These are phyloP conservation scores for Lagocephalus sceleratus DNA, from an alignment of 2,797 vertebrate species.

Conservation along the genomic window DNA sequence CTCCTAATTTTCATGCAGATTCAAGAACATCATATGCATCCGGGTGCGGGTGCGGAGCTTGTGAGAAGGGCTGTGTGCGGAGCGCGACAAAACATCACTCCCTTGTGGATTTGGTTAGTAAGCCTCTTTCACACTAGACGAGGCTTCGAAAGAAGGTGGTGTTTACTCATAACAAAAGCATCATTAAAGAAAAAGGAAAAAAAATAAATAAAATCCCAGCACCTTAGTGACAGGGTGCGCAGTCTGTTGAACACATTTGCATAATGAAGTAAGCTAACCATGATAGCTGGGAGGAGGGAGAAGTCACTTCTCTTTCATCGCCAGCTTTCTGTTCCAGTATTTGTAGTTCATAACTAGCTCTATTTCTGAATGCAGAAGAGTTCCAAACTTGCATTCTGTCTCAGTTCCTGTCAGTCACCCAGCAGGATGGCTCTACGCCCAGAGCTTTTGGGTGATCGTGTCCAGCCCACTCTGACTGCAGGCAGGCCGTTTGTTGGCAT, in stretches of 20 bases:
- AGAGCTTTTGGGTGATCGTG: conserved; percentile 13
- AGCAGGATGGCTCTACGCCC: conserved; percentile 13
- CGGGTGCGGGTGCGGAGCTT: conserved; percentile 32
- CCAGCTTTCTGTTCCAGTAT: too few relatives aligned
- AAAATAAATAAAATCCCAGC: conserved; percentile 9
- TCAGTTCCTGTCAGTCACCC: conserved; percentile 14
- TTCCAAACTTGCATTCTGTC: conserved; percentile 1
- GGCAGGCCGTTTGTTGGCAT: conserved; percentile 10
- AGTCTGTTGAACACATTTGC: conserved; percentile 31
- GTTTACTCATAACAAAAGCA: conserved; percentile 59
- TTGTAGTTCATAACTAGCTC: too few relatives aligned
- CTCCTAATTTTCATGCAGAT: conserved; percentile 41
- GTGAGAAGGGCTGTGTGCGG: conserved; percentile 19
- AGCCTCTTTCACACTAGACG: conserved; percentile 54
- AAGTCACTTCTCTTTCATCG: too few relatives aligned
- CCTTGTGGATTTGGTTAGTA: conserved; percentile 51
- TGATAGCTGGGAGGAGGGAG: conserved; percentile 6
- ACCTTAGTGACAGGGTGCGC: conserved; percentile 27
- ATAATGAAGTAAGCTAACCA: conserved; percentile 24
- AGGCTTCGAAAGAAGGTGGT: conserved; percentile 40
- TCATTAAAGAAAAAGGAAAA: conserved; percentile 16
- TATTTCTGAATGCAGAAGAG: background rate
- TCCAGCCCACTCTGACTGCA: conserved; percentile 10
- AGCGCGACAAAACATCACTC: conserved; percentile 51
- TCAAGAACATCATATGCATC: conserved; percentile 41